Evolutionary conservation across 2,797 vertebrate genomes (phyloP), one percentile per base, ranked within the genome.

Genomic region (Denticeps clupeoides): DNA sequence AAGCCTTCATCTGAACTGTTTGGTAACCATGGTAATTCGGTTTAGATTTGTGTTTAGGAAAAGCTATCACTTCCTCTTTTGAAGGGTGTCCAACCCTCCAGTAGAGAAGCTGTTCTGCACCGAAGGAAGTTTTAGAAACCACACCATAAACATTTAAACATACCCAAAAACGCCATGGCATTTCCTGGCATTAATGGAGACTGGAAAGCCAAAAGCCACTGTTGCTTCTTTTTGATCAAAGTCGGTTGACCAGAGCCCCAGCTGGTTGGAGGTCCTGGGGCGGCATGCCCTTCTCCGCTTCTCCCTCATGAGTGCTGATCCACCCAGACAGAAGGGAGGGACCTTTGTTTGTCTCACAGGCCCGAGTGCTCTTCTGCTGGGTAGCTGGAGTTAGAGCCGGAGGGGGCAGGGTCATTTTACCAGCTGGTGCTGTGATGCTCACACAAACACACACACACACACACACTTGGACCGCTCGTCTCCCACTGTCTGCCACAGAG

Each of bases 391-490:
- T 72, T 21, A 68, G 58, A 68, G 72, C 74, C 74, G 73, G 62
- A 62, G 73, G 81, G 77, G 71, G 65, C 26, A 4, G 63, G 80
- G 77, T 79, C 74, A 77, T 63, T 78, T 74, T 77, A 69, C 74
- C 79, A 83, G 81, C 77, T 81, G 77, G 73, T 78, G 71, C 70
- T 67, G 65, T 68, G 69, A 65, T 70, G 66, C 57, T n/a, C n/a
- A n/a, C n/a, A n/a, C n/a, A n/a, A n/a, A n/a, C n/a, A 48, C 55
- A 66, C 58, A 65, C 60, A 69, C 65, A 70, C 65, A 62, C 68
- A 64, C 65, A 48, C 27, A 44, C 33, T 23, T 10, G 12, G 18
- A 26, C 21, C 32, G 45, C 65, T 32, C 4, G 62, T 49, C n/a
- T n/a, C n/a, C 65, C 65, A 65, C 55, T 68, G 54, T 73, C 68